Evolutionary conservation across 2,888 invertebrate species (phyloP).

Genomic region (Acanthococcus lagerstroemiae): DNA sequence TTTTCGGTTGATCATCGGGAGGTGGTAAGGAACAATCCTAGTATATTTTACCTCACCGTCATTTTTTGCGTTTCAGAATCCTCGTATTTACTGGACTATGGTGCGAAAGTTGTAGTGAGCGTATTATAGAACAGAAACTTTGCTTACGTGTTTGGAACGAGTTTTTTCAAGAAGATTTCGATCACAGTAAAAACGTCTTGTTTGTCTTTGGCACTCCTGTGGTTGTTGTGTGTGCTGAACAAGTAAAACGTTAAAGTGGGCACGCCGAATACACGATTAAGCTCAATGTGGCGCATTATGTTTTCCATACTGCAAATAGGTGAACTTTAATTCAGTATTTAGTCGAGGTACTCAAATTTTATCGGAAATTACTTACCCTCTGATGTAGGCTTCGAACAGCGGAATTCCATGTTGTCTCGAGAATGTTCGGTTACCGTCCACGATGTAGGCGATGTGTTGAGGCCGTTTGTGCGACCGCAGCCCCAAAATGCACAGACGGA

Average conservation of each 20-base stretch:
- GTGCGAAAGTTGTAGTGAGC: not conserved
- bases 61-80: not conserved
- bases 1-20: no score
- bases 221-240: constrained; percentile 10
- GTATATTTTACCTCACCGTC: not conserved
- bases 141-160: constrained; percentile 10
- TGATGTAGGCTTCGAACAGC: not conserved
- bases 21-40: no score
- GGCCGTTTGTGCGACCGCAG: not conserved
- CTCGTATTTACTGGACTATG: not conserved
- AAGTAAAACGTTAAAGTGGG: constrained; percentile 1
- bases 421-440: constrained; percentile 10
- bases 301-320: constrained; percentile 7
- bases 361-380: not conserved
- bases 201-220: constrained; percentile 6
- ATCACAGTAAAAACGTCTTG: constrained; percentile 5
- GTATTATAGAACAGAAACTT: not conserved
- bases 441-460: constrained; percentile 6
- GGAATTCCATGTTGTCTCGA: not conserved
- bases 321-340: not conserved
- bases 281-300: not conserved
- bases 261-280: not conserved
- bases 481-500: not conserved
- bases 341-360: not conserved
- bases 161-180: not conserved